Evolutionary conservation across 1,140 invertebrate species (phyloP), one percentile per base, ranked within the genome.

Genomic region (Drosophila parvula): DNA sequence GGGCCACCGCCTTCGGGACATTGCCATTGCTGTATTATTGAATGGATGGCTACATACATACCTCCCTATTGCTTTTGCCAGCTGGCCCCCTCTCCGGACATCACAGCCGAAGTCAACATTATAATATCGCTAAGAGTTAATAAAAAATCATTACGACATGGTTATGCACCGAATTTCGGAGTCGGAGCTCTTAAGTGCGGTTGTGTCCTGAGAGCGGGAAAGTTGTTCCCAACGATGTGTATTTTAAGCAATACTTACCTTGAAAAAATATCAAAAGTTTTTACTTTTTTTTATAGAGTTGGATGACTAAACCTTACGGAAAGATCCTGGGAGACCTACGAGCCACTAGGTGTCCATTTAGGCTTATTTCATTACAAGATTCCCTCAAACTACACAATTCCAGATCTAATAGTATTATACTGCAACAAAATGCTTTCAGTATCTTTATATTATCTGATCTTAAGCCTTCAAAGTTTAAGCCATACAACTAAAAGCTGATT

Each of bases 1-100:
- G 68, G 68, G 60, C 53, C 16, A 18, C 11, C 6, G 40, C 60
- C 14, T 11, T 38, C 11, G 64, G 64, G 64, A 65, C 64, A 67
- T 67, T 50, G 61, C 27, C 61, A 40, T 61, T 64, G 36, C 61
- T 18, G 30, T 40, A 41, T n/a, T 57, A 38, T n/a, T n/a, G 51
- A 53, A 27, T 9, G 34, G 34, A 27, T 41, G 22, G n/a, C 12
- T 57, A 38, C 27, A 18, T 22, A 7, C 50, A n/a, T n/a, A n/a
- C n/a, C n/a, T n/a, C n/a, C n/a, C 36, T 40, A 22, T 62, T 61
- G 59, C 32, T 14, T 30, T 41, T 14, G 55, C 61, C 55, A 63
- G 56, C 55, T 60, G 61, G 53, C 27, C 7, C 27, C 27, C 27
- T 22, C 53, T 6, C 11, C 2, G n/a, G 8, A 53, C 22, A 3